A percentile compares a stretch with the other conserved stretches of the same genome.
phyloP scores from a whole-genome alignment of 2,113 vertebrate genomes.

The Petrocephalus zakoni region DNA sequence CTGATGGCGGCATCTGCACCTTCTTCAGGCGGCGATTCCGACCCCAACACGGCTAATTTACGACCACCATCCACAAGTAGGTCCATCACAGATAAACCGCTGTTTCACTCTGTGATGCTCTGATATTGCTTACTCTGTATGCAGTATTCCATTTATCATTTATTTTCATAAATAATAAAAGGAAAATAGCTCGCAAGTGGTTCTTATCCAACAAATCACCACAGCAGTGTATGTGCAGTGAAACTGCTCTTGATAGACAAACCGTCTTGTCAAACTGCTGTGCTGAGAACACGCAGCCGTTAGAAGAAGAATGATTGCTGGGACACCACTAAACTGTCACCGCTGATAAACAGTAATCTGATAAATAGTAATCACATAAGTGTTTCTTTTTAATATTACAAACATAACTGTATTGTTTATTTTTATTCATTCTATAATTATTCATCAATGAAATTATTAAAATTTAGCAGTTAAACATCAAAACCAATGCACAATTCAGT shows the following conservation, averaged over 20 bases:
- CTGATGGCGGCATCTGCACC: slow-evolving; percentile 87
- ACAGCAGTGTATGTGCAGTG: slow-evolving; percentile 40
- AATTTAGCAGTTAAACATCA: neutral
- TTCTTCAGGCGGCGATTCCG: slow-evolving; percentile 76
- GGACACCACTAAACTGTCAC: neutral
- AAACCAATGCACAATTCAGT: neutral
- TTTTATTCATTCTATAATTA: slow-evolving; percentile 12
- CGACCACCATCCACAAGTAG: slow-evolving; percentile 97
- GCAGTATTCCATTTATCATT: slow-evolving; percentile 52
- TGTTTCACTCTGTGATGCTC: slow-evolving; percentile 48
- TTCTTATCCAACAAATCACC: slow-evolving; percentile 54
- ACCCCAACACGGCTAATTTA: slow-evolving; percentile 83
- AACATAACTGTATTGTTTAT: neutral
- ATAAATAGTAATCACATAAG: neutral
- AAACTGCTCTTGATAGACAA: slow-evolving; percentile 40
- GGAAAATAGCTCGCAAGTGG: slow-evolving; percentile 33
- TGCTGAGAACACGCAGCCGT: neutral
- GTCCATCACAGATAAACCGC: slow-evolving; percentile 66
- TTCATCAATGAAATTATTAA: slow-evolving; percentile 6
- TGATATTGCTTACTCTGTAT: slow-evolving; percentile 60
- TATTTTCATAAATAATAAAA: slow-evolving; percentile 41
- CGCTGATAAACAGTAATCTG: neutral
- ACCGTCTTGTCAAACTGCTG: neutral
- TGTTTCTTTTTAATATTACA: neutral
- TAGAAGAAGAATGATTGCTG: neutral